Evolutionary conservation across 2,797 vertebrate genomes (phyloP).

Genomic region (Sitta carolinensis): DNA sequence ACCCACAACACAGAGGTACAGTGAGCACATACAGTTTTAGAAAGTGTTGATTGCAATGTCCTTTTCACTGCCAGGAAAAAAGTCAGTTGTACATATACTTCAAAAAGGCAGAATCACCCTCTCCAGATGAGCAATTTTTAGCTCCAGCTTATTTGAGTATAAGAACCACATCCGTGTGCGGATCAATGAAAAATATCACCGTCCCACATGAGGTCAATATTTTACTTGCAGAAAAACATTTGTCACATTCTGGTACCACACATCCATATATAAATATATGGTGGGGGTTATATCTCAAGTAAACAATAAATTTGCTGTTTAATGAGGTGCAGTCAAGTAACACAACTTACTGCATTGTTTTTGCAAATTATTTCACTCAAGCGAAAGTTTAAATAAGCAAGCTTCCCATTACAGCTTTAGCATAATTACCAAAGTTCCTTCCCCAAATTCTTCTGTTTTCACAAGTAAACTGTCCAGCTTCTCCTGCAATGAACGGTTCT

Average conservation of each 20-base stretch:
- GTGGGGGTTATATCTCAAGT: background rate
- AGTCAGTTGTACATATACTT: background rate
- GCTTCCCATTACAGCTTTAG: background rate
- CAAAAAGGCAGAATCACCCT: accelerated
- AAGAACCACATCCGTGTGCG: background rate
- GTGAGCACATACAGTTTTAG: background rate
- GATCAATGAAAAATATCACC: background rate
- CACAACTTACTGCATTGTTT: background rate
- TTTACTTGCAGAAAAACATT: background rate
- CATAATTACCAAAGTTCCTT: background rate
- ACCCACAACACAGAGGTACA: background rate
- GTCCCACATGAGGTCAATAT: background rate
- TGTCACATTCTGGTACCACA: background rate
- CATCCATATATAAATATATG: too few species aligned
- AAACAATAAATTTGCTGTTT: background rate
- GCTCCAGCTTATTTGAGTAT: background rate
- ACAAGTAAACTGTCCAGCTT: background rate
- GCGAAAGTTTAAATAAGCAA: background rate
- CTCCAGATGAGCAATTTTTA: background rate
- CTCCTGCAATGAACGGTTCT: background rate
- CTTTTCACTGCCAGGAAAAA: background rate
- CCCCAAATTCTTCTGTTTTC: background rate
- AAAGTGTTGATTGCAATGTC: background rate
- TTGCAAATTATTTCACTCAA: background rate
- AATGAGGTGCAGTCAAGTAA: background rate